A percentile compares a stretch with the other conserved stretches of the same genome.
These are phyloP conservation scores for Neogobius melanostomus DNA, from an alignment of 2,113 vertebrate genomes.

Conservation along the genomic window DNA sequence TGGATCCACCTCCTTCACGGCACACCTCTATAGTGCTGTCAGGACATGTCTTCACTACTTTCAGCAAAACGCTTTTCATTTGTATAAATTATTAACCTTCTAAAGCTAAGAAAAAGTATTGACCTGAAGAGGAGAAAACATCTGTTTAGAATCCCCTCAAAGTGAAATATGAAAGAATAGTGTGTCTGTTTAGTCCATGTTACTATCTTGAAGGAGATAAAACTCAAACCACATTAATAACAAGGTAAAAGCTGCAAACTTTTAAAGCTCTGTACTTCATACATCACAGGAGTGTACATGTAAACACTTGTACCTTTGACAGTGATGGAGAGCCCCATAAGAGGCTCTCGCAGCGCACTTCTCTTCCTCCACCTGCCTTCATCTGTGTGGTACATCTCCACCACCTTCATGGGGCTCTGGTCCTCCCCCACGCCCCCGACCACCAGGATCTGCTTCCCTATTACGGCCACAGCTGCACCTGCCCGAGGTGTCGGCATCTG, in stretches of 20 bases:
- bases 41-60: too few relatives aligned
- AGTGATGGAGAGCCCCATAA: slow-evolving; percentile 91
- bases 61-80: too few relatives aligned
- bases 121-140: too few relatives aligned
- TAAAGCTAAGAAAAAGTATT: too few relatives aligned
- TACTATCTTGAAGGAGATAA: neutral
- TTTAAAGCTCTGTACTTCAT: neutral
- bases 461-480: slow-evolving; percentile 83
- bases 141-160: too few relatives aligned
- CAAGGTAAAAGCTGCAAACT: neutral
- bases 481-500: slow-evolving; percentile 90
- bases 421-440: slow-evolving; percentile 89
- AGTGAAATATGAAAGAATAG: too few relatives aligned
- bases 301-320: slow-evolving; percentile 83
- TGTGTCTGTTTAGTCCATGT: too few relatives aligned
- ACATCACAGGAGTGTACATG: neutral
- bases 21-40: too few relatives aligned
- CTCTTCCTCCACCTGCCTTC: slow-evolving; percentile 96
- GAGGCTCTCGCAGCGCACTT: slow-evolving; percentile 85
- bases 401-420: slow-evolving; percentile 89
- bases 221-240: neutral
- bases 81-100: neutral
- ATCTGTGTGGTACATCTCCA: slow-evolving; percentile 92
- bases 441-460: slow-evolving; percentile 94
- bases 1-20: too few relatives aligned